These are phyloP conservation scores for Mechanitis messenoides DNA, from an alignment of 2,888 invertebrate species.

Conservation along the genomic window DNA sequence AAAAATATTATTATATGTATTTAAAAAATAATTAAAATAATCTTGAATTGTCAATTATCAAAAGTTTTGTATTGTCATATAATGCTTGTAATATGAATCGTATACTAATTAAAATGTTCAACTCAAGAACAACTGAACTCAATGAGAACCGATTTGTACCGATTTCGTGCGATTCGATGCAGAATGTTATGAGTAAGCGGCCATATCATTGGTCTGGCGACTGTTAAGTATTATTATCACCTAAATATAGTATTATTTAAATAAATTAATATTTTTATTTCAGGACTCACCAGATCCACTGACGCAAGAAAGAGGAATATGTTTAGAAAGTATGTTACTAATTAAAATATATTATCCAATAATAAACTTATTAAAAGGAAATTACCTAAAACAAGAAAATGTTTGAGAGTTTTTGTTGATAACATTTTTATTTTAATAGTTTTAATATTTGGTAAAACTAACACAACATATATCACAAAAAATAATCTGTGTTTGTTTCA, in stretches of 20 bases:
- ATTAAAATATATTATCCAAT: conserved; percentile 1
- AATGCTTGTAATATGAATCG: background rate
- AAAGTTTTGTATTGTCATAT: too few species aligned
- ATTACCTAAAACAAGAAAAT: too few species aligned
- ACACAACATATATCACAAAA: too few species aligned
- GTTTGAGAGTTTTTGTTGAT: too few species aligned
- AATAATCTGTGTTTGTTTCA: too few species aligned
- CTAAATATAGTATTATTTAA: background rate
- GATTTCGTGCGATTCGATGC: conserved; percentile 35
- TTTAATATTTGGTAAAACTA: too few species aligned
- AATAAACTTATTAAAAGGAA: too few species aligned
- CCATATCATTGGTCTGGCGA: background rate
- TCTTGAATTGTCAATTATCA: too few species aligned
- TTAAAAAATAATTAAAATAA: too few species aligned
- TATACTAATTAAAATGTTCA: conserved; percentile 15
- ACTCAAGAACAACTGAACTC: conserved; percentile 17
- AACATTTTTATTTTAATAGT: too few species aligned
- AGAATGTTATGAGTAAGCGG: conserved; percentile 16
- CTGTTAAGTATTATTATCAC: background rate
- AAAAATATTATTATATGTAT: too few species aligned
- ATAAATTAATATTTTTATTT: conserved; percentile 30
- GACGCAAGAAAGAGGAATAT: conserved; percentile 43
- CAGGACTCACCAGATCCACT: conserved; percentile 47
- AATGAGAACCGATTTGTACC: conserved; percentile 44
- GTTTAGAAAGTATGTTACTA: conserved; percentile 43